Evolutionary conservation across 2,113 vertebrate species (phyloP).

Genomic region (Melanocharis versteri): DNA sequence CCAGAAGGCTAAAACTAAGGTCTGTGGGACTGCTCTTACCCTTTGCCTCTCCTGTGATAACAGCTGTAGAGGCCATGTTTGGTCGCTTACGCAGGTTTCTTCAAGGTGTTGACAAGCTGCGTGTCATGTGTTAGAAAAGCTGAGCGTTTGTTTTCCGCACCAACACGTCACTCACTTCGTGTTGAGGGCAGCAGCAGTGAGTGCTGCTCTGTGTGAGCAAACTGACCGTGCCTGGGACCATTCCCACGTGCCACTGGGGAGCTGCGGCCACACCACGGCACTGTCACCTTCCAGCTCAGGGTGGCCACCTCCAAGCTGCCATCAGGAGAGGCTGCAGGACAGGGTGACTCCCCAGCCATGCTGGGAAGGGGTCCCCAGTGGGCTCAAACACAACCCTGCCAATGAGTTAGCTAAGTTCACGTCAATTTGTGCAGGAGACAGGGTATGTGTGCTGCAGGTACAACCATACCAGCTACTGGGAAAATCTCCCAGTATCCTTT

Average conservation of each 20-base stretch:
- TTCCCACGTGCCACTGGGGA: fast-evolving
- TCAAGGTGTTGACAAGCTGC: background rate
- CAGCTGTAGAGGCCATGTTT: background rate
- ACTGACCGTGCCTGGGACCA: fast-evolving
- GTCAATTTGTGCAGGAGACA: fast-evolving
- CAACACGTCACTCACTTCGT: fast-evolving
- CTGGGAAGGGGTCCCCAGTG: background rate
- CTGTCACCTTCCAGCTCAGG: background rate
- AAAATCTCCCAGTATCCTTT: background rate
- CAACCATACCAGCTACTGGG: fast-evolving
- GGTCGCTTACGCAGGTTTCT: background rate
- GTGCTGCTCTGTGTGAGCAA: fast-evolving
- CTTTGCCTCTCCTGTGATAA: background rate
- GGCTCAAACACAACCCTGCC: background rate
- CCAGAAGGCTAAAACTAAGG: background rate
- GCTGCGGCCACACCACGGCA: background rate
- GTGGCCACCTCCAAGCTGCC: background rate
- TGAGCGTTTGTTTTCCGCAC: background rate
- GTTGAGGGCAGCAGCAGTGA: background rate
- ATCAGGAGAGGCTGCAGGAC: fast-evolving
- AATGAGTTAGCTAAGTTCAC: background rate
- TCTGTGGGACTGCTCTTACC: background rate
- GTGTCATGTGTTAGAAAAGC: background rate
- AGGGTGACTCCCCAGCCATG: fast-evolving
- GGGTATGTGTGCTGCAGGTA: fast-evolving